Conservation (phyloP, 2,888 invertebrate genomes). For the Harmothoe impar region DNA sequence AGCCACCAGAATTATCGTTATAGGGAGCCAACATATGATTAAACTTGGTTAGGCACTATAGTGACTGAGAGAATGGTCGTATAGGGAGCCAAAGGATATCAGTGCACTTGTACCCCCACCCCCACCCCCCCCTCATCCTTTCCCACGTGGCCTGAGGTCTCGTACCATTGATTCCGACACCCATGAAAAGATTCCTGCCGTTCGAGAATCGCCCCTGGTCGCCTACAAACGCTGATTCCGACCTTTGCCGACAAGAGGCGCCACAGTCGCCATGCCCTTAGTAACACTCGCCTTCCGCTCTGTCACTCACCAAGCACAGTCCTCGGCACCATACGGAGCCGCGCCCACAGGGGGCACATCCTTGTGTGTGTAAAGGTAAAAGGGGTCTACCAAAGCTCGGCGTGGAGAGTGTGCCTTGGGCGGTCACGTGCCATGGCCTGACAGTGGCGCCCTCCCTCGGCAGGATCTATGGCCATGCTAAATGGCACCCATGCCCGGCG, state of each 20-base stretch:
- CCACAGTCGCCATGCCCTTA: no score
- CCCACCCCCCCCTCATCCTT: background rate
- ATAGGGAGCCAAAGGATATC: no score
- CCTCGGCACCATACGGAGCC: background rate
- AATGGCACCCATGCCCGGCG: background rate
- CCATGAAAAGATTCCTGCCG: background rate
- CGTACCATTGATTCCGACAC: no score
- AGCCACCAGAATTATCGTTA: no score
- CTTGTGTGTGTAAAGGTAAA: no score
- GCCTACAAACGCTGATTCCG: slow-evolving; percentile 21
- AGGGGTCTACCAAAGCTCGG: background rate
- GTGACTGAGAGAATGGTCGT: no score
- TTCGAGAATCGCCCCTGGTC: background rate
- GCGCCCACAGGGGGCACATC: background rate
- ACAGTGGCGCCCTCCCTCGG: background rate
- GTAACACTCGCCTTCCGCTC: background rate
- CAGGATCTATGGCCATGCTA: background rate
- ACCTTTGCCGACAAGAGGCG: background rate
- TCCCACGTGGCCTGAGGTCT: background rate
- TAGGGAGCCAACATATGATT: no score
- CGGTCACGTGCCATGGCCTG: slow-evolving; percentile 15
- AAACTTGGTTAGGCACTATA: no score
- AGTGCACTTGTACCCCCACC: no score
- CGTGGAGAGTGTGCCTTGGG: background rate
- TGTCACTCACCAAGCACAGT: background rate